Evolutionary conservation across 2,113 vertebrate genomes (phyloP), one percentile per base, ranked within the genome.

Genomic region (Noctilio leporinus): DNA sequence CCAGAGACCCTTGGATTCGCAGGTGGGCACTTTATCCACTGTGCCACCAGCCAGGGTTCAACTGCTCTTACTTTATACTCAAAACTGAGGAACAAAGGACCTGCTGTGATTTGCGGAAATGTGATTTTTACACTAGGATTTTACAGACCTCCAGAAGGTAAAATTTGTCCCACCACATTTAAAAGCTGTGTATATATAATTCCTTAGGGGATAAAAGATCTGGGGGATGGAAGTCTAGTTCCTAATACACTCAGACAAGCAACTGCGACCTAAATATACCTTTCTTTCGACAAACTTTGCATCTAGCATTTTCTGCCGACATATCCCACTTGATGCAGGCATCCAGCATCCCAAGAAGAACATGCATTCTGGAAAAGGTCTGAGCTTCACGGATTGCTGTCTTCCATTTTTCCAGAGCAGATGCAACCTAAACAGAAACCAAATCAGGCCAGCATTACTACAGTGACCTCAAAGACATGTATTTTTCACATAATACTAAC

Each of bases 281-380:
- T 99, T 99, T 99, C 98, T 98, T 99, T 67, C 99, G 99, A 97
- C 99, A 99, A 85, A 99, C 99, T 99, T 99, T 99, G 98, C 99
- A 99, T 67, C 99, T 98, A 70, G 99, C 99, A 38, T 99, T 99
- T 98, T 99, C 99, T 4, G 99, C 99, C 0, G 99, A 99, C 99
- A 99, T 99, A 97, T 99, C 99, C 99, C 99, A 99, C 97, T 99
- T 99, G 98, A 99, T 99, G 96, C 99, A 99, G 40, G 99, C 99
- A 49, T 99, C 99, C 91, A 99, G 97, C 99, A 99, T 99, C 78
- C 99, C 99, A 12, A 99, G 98, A 55, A 99, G 98, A 73, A 99
- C 99, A 0, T 99, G 99, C 99, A 99, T 99, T 38, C 99, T 99
- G 55, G 99, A 99, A 94, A 99, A 99, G 51, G 99, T 99, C 98